These are phyloP conservation scores for Syngnathus typhle DNA, from an alignment of 2,113 vertebrate species.

Conservation along the genomic window DNA sequence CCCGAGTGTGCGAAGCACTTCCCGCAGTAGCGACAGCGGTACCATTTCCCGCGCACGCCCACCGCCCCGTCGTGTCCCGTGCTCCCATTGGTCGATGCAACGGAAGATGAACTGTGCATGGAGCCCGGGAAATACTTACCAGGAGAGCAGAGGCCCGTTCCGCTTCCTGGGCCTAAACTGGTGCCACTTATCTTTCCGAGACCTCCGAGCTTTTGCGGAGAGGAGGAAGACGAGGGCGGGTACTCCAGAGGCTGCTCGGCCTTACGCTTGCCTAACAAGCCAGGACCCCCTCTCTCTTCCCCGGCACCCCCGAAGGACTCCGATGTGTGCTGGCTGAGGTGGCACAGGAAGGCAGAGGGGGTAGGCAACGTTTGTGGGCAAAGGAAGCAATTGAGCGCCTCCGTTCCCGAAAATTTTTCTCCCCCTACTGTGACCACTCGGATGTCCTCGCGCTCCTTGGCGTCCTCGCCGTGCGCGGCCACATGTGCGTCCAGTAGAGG, in stretches of 20 bases:
- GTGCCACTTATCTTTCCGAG: constrained; percentile 41
- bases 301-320: constrained; percentile 30
- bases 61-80: constrained; percentile 42
- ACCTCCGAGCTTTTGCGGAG: constrained; percentile 41
- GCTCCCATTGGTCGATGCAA: constrained; percentile 40
- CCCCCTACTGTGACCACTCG: constrained; percentile 9
- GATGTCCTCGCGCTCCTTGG: constrained; percentile 35
- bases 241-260: constrained; percentile 55
- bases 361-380: constrained; percentile 74
- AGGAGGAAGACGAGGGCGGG: constrained; percentile 49
- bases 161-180: constrained; percentile 30
- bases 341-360: constrained; percentile 78
- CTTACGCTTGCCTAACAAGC: constrained; percentile 64
- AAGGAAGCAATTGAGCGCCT: constrained; percentile 66
- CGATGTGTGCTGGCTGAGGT: constrained; percentile 80
- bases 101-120: constrained; percentile 13
- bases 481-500: constrained; percentile 85
- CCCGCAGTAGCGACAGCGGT: constrained; percentile 91
- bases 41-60: constrained; percentile 80
- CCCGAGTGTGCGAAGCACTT: constrained; percentile 95
- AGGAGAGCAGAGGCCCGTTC: constrained; percentile 48
- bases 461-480: constrained; percentile 73
- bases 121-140: constrained; percentile 64
- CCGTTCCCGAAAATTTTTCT: constrained; percentile 6
- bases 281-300: constrained; percentile 1